Evolutionary conservation across 2,797 vertebrate genomes (phyloP), one percentile per base, ranked within the genome.

Genomic region (Ctenosaura bakeri): DNA sequence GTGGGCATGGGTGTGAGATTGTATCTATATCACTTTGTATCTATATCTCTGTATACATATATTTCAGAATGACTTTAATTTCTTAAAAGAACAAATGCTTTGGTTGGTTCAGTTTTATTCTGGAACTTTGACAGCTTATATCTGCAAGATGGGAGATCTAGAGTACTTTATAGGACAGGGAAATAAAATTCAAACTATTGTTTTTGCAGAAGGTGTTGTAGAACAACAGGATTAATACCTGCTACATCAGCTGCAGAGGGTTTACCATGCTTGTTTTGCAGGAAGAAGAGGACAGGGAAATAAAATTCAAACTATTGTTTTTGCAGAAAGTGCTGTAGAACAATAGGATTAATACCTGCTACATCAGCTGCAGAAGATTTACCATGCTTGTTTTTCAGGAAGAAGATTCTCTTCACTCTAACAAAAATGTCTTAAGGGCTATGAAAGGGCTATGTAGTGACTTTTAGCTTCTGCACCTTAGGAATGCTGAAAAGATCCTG

Each of bases 401-500:
- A 83, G 89, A 66, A 69, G 56, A 22, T 46, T 46, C 2, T 3
- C 42, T 46, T 46, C 42, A 46, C 42, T 46, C 42, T 46, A 46
- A 46, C 42, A 46, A 46, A 46, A 77, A 16, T 77, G 18, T 83
- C 56, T 46, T 24, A 52, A 77, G 69, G 24, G n/a, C 38, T 12
- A n/a, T 24, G 74, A 42, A 88, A 86, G 83, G 52, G 26, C 73
- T 84, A 12, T 79, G 20, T 80, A 52, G 8, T 78, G 35, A 84
- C 74, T 14, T 92, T 38, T 66, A 20, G 64, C 59, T 83, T 92
- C 12, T 32, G 14, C 83, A 38, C 76, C 29, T 13, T 88, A 99
- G 99, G 93, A 99, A 99, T 0, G 98, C 98, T 0, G 98, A 99
- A 97, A 99, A 98, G 96, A 99, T 99, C 93, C 92, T 99, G 92